Percentiles rank a stretch among this genome's conserved stretches.
phyloP scores from a whole-genome alignment of 2,797 vertebrate species.

The Synanceia verrucosa region DNA sequence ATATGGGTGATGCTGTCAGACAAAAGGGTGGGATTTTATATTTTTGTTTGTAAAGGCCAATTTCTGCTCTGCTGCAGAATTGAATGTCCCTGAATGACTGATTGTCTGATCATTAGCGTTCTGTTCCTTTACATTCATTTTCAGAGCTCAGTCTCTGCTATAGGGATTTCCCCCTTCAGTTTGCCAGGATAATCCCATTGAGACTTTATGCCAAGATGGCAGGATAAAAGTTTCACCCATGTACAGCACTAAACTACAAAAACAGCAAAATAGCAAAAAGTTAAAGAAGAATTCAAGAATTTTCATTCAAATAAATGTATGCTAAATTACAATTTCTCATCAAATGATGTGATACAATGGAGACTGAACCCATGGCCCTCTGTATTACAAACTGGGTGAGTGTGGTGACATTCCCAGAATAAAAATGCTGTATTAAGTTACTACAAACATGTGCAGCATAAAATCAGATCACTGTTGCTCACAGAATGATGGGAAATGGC shows the following conservation, averaged over 20 bases:
- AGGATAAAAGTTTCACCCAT: not conserved
- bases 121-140: slow-evolving; percentile 9
- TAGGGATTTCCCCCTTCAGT: not conserved
- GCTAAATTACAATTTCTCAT: too few species aligned
- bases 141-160: not conserved
- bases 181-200: not conserved
- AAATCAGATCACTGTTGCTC: too few species aligned
- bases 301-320: too few species aligned
- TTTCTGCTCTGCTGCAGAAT: not conserved
- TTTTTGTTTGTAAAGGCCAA: not conserved
- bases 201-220: not conserved
- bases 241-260: not conserved
- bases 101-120: not conserved
- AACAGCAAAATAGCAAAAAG: not conserved
- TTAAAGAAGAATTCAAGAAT: not conserved
- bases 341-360: not conserved
- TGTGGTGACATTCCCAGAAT: too few species aligned
- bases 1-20: not conserved
- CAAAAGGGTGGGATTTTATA: not conserved
- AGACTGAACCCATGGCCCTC: too few species aligned
- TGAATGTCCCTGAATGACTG: not conserved
- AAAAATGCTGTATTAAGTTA: too few species aligned
- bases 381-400: too few species aligned
- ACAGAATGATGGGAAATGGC: too few species aligned
- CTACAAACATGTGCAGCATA: too few species aligned